Percentiles rank a stretch among this genome's conserved stretches.
Evolutionary conservation across 2,888 invertebrate species (phyloP).

Genomic region (Ectemnius continuus): DNA sequence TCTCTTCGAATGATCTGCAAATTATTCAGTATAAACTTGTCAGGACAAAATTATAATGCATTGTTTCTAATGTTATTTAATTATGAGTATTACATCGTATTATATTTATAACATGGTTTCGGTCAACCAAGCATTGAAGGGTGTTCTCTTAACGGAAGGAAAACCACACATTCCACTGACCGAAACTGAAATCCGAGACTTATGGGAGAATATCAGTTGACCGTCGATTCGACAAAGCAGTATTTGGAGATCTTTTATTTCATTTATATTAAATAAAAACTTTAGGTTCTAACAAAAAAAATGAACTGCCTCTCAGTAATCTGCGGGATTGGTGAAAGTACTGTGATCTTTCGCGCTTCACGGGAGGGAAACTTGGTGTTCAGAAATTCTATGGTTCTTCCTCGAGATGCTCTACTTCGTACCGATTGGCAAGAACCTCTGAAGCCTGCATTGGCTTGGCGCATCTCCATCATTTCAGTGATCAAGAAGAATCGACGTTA

Average conservation of each 20-base stretch:
- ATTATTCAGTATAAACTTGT: too few relatives aligned
- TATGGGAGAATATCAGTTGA: not conserved
- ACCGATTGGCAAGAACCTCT: constrained; percentile 20
- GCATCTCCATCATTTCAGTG: too few relatives aligned
- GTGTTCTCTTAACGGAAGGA: constrained; percentile 36
- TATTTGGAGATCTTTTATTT: too few relatives aligned
- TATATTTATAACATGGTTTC: too few relatives aligned
- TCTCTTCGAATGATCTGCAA: constrained; percentile 50
- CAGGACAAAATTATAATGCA: too few relatives aligned
- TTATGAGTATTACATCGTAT: too few relatives aligned
- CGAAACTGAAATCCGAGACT: constrained; percentile 22
- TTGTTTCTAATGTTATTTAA: too few relatives aligned
- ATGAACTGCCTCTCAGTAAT: constrained; percentile 16
- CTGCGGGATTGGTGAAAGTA: constrained; percentile 56
- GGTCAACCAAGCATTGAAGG: constrained; percentile 1
- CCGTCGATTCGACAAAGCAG: too few relatives aligned
- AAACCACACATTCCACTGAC: constrained; percentile 50
- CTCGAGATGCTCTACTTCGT: constrained; percentile 36
- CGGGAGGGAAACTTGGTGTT: constrained; percentile 30
- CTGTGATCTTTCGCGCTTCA: constrained; percentile 15
- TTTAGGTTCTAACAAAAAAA: constrained; percentile 14
- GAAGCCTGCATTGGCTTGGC: constrained; percentile 6
- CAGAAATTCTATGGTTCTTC: constrained; percentile 42
- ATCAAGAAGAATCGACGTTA: constrained; percentile 1
- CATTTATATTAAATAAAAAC: too few relatives aligned